Conservation (phyloP, 1,140 invertebrate genomes). For the Habropoda laboriosa region DNA sequence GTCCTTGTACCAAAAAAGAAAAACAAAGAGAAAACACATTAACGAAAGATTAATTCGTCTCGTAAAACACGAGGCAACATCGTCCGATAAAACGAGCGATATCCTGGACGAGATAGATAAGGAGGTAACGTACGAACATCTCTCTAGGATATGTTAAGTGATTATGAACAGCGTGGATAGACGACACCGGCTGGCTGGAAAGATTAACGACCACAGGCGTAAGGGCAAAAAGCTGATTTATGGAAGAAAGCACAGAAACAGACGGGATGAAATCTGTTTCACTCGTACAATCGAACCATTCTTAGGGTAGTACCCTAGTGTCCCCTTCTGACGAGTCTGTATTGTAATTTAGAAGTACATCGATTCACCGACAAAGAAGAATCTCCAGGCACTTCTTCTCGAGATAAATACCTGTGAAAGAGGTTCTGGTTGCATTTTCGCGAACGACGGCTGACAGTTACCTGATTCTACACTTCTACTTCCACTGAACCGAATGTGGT, state of each 20-base stretch:
- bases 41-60: background rate
- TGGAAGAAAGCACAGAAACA: background rate
- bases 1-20: too few species aligned
- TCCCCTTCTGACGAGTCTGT: background rate
- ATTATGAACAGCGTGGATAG: background rate
- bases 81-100: background rate
- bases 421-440: background rate
- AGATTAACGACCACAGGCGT: background rate
- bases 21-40: too few species aligned
- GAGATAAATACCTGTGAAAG: background rate
- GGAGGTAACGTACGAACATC: background rate
- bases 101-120: background rate
- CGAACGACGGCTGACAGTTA: conserved; percentile 35
- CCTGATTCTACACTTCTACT: conserved; percentile 32
- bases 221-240: conserved; percentile 15
- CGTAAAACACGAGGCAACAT: background rate
- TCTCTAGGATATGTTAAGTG: background rate
- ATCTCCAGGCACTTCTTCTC: conserved; percentile 37
- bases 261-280: conserved; percentile 26
- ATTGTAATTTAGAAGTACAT: background rate
- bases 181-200: background rate
- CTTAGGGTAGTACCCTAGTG: background rate
- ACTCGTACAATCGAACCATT: conserved; percentile 33
- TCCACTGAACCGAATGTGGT: conserved; percentile 31
- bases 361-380: conserved; percentile 18